Evolutionary conservation across 2,113 vertebrate genomes (phyloP).

Genomic region (Pachycephala philippinensis): DNA sequence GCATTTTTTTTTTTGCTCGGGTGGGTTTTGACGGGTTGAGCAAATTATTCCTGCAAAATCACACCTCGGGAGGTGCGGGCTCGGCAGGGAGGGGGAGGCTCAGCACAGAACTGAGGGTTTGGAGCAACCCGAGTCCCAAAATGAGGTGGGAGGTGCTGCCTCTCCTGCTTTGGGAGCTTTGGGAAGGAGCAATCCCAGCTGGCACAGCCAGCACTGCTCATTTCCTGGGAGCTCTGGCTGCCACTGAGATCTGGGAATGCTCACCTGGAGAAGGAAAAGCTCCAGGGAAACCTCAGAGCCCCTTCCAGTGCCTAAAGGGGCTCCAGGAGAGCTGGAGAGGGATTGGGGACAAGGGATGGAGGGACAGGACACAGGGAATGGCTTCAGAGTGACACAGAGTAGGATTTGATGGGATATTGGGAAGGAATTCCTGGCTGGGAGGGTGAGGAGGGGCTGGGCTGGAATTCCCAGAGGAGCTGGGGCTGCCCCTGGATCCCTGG

Average conservation of each 20-base stretch:
- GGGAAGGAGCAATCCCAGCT: background rate
- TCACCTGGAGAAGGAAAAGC: rapidly evolving
- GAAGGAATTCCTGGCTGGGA: no score
- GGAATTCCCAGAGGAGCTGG: no score
- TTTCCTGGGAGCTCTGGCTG: background rate
- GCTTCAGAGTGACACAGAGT: no score
- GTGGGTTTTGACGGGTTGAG: background rate
- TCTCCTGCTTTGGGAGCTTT: rapidly evolving
- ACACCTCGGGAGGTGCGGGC: rapidly evolving
- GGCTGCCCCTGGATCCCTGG: no score
- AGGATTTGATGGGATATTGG: no score
- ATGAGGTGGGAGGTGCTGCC: background rate
- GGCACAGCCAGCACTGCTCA: background rate
- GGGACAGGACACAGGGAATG: no score
- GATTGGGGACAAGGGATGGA: no score
- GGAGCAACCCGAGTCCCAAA: background rate
- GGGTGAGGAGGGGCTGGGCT: no score
- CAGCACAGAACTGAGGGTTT: background rate
- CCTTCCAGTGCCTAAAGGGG: background rate
- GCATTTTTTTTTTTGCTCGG: rapidly evolving
- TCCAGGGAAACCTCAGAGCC: background rate
- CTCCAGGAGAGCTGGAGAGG: background rate
- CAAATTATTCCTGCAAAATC: background rate
- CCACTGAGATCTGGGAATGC: rapidly evolving
- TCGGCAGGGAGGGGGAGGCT: background rate